Conservation (phyloP, 2,113 vertebrate genomes). For the Piprites chloris region DNA sequence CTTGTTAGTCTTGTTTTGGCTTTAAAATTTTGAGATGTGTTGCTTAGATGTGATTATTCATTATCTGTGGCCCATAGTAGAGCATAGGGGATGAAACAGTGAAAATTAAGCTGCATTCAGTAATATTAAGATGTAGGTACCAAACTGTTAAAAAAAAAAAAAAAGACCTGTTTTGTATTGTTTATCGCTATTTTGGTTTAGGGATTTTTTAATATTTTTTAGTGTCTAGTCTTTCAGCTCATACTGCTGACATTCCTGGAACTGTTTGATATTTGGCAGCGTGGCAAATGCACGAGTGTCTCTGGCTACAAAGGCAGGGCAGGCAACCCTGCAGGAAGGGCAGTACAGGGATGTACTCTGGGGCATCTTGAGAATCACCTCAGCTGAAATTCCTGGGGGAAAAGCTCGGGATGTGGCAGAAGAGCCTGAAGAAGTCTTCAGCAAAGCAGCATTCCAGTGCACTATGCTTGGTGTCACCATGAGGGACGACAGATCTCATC, state of each 20-base stretch:
- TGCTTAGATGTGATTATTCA: neutral
- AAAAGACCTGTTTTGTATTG: neutral
- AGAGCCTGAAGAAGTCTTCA: neutral
- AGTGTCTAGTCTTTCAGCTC: neutral
- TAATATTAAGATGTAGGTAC: neutral
- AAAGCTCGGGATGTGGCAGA: neutral
- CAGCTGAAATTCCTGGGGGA: neutral
- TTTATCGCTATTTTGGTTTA: neutral
- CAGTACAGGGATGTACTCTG: neutral
- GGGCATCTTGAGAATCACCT: neutral
- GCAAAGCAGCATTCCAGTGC: neutral
- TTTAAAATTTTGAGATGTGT: neutral
- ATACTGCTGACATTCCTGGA: neutral
- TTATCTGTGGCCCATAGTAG: neutral
- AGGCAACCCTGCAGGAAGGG: neutral
- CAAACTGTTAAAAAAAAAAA: neutral
- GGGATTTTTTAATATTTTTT: neutral
- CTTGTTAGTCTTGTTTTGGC: neutral
- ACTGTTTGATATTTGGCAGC: neutral
- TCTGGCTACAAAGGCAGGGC: neutral
- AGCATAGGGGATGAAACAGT: neutral
- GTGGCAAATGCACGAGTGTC: neutral
- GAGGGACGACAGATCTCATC: neutral
- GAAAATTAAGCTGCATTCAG: neutral
- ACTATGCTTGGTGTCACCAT: neutral